phyloP scores from a whole-genome alignment of 2,888 invertebrate genomes.

The Athalia circularis region DNA sequence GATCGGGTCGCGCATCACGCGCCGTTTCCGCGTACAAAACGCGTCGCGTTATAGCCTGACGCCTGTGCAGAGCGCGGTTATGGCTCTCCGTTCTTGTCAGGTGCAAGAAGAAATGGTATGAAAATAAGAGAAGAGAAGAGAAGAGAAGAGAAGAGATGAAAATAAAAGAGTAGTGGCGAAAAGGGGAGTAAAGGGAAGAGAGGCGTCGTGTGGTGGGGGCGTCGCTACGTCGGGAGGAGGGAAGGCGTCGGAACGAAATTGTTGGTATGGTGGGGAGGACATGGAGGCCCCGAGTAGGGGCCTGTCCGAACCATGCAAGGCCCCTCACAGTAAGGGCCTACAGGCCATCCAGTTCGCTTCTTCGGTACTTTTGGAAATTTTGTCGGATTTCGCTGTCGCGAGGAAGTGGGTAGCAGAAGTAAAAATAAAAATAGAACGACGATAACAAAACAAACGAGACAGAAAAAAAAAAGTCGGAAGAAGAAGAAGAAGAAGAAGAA shows the following conservation, averaged over 20 bases:
- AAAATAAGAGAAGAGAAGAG: conserved; percentile 40
- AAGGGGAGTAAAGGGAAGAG: conserved; percentile 29
- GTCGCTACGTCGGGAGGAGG: conserved; percentile 30
- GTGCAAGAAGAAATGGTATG: conserved; percentile 18
- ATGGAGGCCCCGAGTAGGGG: conserved; percentile 58
- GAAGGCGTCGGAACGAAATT: conserved; percentile 38
- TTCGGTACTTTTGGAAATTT: conserved; percentile 70
- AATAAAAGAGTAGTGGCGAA: conserved; percentile 36
- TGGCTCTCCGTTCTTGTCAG: conserved; percentile 12
- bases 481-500: background rate
- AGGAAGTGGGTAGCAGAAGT: conserved; percentile 8
- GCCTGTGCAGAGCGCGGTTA: background rate
- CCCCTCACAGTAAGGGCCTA: conserved; percentile 73
- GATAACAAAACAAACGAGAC: conserved; percentile 35
- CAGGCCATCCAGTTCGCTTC: conserved; percentile 72
- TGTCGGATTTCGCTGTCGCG: conserved; percentile 63
- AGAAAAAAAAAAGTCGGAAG: background rate
- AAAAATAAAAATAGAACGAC: background rate
- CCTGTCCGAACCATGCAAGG: conserved; percentile 63
- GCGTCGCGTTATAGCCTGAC: background rate
- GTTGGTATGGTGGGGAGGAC: conserved; percentile 37
- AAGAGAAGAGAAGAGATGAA: conserved; percentile 27
- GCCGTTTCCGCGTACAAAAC: conserved; percentile 28
- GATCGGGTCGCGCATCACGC: background rate
- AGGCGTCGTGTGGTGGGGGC: conserved; percentile 2